Evolutionary conservation across 2,797 vertebrate genomes (phyloP).

Genomic region (Lepilemur ruficaudatus): DNA sequence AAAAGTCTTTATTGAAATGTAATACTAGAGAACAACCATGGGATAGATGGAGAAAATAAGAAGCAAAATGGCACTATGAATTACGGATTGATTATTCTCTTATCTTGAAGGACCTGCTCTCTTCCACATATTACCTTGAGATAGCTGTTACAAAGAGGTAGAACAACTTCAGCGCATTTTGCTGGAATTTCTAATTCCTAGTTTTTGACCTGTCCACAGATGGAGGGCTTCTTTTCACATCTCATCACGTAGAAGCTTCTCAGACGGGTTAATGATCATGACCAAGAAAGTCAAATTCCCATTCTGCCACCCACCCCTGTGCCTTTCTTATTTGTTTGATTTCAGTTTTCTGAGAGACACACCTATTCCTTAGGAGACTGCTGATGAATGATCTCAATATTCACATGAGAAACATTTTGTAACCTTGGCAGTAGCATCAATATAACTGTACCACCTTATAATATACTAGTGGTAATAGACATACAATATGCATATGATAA

Average conservation of each 20-base stretch:
- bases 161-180: neutral
- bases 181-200: slow-evolving; percentile 13
- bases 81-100: neutral
- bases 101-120: neutral
- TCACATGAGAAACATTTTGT: neutral
- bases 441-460: neutral
- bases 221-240: neutral
- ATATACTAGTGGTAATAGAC: neutral
- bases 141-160: neutral
- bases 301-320: neutral
- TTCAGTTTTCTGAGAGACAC: neutral
- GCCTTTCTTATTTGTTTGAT: neutral
- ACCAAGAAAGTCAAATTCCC: neutral
- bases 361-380: neutral
- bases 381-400: neutral
- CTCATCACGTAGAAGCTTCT: neutral
- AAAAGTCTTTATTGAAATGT: neutral
- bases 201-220: neutral
- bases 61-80: neutral
- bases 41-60: neutral
- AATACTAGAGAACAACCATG: neutral
- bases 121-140: neutral
- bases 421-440: neutral
- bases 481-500: neutral
- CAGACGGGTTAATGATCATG: neutral